phyloP scores from a whole-genome alignment of 2,113 vertebrate species.

The Tor tambroides region DNA sequence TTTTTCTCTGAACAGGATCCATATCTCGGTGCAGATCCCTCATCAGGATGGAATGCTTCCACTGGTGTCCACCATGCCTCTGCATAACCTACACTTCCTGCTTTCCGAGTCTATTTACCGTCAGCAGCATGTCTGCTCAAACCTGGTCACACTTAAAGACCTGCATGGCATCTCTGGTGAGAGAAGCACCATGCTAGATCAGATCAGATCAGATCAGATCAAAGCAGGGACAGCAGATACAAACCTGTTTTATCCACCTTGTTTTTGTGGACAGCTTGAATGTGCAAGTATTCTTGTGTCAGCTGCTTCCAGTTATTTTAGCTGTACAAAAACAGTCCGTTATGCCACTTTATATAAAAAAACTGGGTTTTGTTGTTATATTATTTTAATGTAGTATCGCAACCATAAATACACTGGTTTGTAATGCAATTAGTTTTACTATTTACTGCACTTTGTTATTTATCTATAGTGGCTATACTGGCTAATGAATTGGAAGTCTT shows the following conservation, averaged over 20 bases:
- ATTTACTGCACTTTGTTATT: background rate
- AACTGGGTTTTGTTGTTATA: background rate
- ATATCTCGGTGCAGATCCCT: slow-evolving; percentile 97
- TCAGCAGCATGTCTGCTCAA: slow-evolving; percentile 97
- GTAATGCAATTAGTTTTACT: background rate
- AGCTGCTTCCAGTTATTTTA: background rate
- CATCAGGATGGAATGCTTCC: slow-evolving; percentile 99
- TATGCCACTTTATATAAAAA: background rate
- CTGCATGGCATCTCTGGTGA: slow-evolving; percentile 88
- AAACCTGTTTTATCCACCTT: background rate
- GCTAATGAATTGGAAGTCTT: background rate
- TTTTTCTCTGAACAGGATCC: slow-evolving; percentile 82
- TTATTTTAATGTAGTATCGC: background rate
- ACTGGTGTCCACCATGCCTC: slow-evolving; percentile 92
- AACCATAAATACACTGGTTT: background rate
- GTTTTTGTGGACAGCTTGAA: background rate
- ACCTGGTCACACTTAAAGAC: slow-evolving; percentile 86
- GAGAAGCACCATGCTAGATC: background rate
- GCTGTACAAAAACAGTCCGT: background rate
- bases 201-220: background rate
- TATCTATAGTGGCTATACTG: background rate
- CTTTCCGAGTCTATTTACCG: slow-evolving; percentile 97
- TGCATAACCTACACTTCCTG: slow-evolving; percentile 97
- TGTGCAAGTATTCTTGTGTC: background rate
- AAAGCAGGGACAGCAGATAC: background rate